Base-by-base conservation (phyloP, 2,113 vertebrate genomes). In the Pantherophis guttatus region DNA sequence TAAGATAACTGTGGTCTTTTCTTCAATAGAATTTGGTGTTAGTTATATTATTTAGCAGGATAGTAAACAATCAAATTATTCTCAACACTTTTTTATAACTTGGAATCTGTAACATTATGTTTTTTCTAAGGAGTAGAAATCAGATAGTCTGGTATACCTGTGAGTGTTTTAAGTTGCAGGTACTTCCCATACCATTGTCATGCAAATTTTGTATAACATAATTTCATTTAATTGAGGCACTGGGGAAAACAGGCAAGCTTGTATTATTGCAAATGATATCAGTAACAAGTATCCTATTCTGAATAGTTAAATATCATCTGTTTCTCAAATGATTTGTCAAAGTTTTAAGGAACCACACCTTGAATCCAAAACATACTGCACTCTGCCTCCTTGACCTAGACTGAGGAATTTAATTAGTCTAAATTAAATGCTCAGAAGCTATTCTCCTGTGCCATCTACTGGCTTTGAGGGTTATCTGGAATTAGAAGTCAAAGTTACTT, bases 401-500 rank as follows among this genome's bases (percentile, higher is more conserved):
- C 57, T 12, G 17, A 44, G 29, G 3, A 39, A 90, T 29, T 90
- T 87, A n/a, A 33, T 90, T 90, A 52, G 29, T 44, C 9, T 75
- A 17, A 39, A 50, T 86, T 23, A 12, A 86, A 52, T 23, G 52
- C 59, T 59, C 13, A 93, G 9, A 44, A 91, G 5, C 33, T 89
- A 92, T 88, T 59, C 2, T 88, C 70, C 21, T 95, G 92, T 96
- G 94, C 96, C 96, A 96, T 86, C 96, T 97, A 93, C 93, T 95
- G 97, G 94, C 21, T 87, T 94, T 92, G 2, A 86, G 23, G 6
- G 5, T 39, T 93, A 88, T 23, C 65, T 62, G 86, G 54, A 5
- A 0, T 10, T 89, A 52, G n/a, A 3, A 50, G 8, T 87, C 48
- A 54, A 86, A 44, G 33, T 39, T n/a, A 44, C 26, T 87, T 39